Base-by-base conservation (phyloP, 2,113 vertebrate genomes). In the Xiphophorus couchianus region DNA sequence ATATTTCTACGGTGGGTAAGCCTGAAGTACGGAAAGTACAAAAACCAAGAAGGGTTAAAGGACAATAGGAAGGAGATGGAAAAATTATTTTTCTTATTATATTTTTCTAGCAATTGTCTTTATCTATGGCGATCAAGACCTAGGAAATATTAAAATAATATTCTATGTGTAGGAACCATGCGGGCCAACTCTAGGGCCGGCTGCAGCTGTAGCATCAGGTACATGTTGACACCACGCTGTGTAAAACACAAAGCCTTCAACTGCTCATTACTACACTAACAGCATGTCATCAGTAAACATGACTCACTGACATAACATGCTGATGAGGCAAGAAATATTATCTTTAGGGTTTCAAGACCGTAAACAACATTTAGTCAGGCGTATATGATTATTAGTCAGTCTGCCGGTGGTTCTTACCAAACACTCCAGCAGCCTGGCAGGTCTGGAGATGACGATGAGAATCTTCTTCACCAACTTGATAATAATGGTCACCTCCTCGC, bases 381-480 rank as follows among this genome's bases (percentile, higher is more conserved):
- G 28, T 19, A 6, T 35, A 15, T 71, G 17, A 78, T 81, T 35
- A n/a, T 30, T 15, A 54, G 27, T 51, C 25, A 44, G 14, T 71
- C 27, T 67, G 63, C 11, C 60, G 19, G 9, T 22, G 25, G 60
- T 33, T 66, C 94, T 93, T 87, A 98, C 97, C 96, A 98, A 89
- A 89, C 97, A 98, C 83, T 98, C 97, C 5, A 99, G 94, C 17
- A 99, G 95, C 19, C 97, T 94, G 1, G 97, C 97, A 0, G 97
- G 97, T 13, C 97, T 94, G 2, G 97, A 96, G 83, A 99, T 98
- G 84, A 98, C 94, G 83, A 99, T 96, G 64, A 99, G 95, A 66
- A 99, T 92, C 88, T 97, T 98, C 90, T 96, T 96, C 66, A 97
- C 97, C 28, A 99, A 86, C 78, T 98, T 97, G 67, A 94, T 93